A percentile compares a stretch with the other conserved stretches of the same genome.
Conservation (phyloP, 37 sponge, comb jelly and placozoan genomes). For the Hormiphora californensis region DNA sequence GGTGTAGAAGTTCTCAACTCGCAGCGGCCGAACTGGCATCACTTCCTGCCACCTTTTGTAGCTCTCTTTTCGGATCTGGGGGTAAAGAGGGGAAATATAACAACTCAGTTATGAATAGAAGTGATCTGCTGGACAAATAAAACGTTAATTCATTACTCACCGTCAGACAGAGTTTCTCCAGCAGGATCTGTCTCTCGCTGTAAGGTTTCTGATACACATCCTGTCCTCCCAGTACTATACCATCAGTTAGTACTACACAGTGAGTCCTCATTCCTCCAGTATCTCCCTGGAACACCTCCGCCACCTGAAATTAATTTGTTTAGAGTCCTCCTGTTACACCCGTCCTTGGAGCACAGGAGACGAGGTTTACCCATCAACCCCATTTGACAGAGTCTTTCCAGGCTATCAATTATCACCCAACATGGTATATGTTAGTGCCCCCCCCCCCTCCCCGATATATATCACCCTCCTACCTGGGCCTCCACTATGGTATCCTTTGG, state of each 20-base stretch:
- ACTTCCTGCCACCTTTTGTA: constrained; percentile 41
- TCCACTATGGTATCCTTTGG: constrained; percentile 45
- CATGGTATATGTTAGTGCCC: too few relatives aligned
- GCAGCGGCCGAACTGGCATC: not conserved
- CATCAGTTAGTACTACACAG: constrained; percentile 11
- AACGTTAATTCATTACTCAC: too few relatives aligned
- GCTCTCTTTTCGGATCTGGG: constrained; percentile 25
- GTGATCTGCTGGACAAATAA: too few relatives aligned
- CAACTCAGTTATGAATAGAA: too few relatives aligned
- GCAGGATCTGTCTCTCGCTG: not conserved
- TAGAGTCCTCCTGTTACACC: too few relatives aligned
- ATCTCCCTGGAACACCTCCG: constrained; percentile 41
- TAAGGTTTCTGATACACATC: constrained; percentile 45
- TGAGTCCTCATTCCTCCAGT: constrained; percentile 36
- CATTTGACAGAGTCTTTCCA: too few relatives aligned
- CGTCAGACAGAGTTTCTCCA: constrained; percentile 6
- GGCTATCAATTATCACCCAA: too few relatives aligned
- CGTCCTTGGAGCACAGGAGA: too few relatives aligned
- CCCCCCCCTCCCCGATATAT: too few relatives aligned
- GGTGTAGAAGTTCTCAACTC: constrained; percentile 2
- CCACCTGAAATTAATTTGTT: not conserved
- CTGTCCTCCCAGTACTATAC: constrained; percentile 47
- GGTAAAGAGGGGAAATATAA: too few relatives aligned
- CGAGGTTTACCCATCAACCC: too few relatives aligned
- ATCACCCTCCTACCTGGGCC: constrained; percentile 14